These are phyloP conservation scores for Buceros bicornis DNA, from an alignment of 2,797 vertebrate species.

Conservation along the genomic window DNA sequence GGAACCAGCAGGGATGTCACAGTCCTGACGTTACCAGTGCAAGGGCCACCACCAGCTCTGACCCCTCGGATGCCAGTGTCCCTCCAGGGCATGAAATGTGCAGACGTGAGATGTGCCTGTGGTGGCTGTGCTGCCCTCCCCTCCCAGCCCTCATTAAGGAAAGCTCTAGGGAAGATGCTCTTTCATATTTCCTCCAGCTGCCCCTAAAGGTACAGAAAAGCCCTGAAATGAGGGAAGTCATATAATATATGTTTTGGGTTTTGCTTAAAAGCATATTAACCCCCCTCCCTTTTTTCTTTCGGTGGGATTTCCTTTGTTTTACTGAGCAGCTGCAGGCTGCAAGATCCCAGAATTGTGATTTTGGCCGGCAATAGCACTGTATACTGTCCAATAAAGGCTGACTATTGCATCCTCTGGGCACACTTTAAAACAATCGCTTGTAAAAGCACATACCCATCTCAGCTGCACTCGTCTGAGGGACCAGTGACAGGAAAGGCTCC, in stretches of 20 bases:
- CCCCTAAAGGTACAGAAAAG: background rate
- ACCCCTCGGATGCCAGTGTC: fast-evolving
- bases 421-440: constrained; percentile 50
- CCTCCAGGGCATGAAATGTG: background rate
- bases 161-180: background rate
- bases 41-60: background rate
- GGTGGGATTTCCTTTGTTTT: constrained; percentile 62
- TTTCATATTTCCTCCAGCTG: constrained; percentile 31
- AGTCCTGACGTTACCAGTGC: background rate
- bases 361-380: constrained; percentile 18
- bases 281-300: background rate
- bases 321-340: constrained; percentile 57
- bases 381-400: constrained; percentile 40
- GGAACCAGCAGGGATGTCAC: fast-evolving
- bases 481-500: background rate
- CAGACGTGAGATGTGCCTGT: background rate
- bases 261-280: constrained; percentile 1
- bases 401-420: constrained; percentile 36
- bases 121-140: background rate
- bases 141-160: background rate
- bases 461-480: background rate
- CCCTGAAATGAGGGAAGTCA: constrained; percentile 39
- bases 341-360: constrained; percentile 57
- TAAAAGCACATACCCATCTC: constrained; percentile 52
- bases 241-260: constrained; percentile 40